Conservation (phyloP, 2,797 vertebrate genomes). For the Cuniculus paca region DNA sequence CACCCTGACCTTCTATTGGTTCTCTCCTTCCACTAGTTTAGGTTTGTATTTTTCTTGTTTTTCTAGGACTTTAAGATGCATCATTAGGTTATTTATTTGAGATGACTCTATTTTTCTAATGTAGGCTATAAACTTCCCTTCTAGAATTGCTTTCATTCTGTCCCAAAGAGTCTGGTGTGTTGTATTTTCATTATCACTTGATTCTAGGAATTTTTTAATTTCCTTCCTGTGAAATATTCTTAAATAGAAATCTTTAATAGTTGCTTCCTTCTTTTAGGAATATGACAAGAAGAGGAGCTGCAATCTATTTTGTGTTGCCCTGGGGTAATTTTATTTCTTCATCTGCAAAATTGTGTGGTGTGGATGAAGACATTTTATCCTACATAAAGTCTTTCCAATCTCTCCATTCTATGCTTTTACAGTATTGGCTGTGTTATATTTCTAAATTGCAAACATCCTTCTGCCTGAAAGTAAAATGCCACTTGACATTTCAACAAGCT, state of each 20-base stretch:
- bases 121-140: neutral
- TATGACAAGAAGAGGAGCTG: neutral
- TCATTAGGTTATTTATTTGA: neutral
- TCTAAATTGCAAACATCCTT: slow-evolving; percentile 70
- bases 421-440: slow-evolving; percentile 17
- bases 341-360: neutral
- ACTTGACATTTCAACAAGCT: slow-evolving; percentile 77
- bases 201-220: neutral
- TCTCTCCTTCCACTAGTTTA: neutral
- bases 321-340: slow-evolving; percentile 21
- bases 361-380: neutral
- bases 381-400: neutral
- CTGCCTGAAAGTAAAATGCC: slow-evolving; percentile 68
- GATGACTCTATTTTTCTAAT: neutral
- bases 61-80: neutral
- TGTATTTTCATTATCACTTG: neutral
- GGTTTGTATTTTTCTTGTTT: neutral
- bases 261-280: neutral
- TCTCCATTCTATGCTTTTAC: slow-evolving; percentile 1
- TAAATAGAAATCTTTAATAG: neutral
- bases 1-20: neutral
- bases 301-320: neutral
- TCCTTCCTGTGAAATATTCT: neutral
- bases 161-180: neutral
- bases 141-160: neutral